Percentiles rank a stretch among this genome's conserved stretches.
Conservation (phyloP, 2,113 vertebrate genomes). For the Upupa epops region DNA sequence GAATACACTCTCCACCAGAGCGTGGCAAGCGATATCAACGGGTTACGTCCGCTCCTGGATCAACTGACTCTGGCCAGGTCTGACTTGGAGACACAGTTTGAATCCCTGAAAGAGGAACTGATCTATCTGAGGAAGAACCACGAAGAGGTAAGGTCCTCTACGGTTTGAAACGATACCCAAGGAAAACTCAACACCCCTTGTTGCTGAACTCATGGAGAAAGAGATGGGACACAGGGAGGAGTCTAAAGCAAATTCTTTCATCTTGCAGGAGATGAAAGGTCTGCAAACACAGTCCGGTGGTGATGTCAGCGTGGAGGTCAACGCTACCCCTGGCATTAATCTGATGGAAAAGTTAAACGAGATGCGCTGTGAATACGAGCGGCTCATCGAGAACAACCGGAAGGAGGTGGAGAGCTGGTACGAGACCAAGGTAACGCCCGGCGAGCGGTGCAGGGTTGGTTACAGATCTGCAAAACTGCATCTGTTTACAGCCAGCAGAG, state of each 20-base stretch:
- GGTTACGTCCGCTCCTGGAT: slow-evolving; percentile 74
- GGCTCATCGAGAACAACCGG: slow-evolving; percentile 71
- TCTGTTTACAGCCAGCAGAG: not conserved
- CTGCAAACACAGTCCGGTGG: slow-evolving; percentile 66
- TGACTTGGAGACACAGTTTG: slow-evolving; percentile 77
- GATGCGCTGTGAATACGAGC: slow-evolving; percentile 83
- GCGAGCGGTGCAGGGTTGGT: too few species aligned
- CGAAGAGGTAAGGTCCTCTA: slow-evolving; percentile 80
- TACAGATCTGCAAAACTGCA: too few species aligned
- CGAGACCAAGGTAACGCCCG: slow-evolving; percentile 77
- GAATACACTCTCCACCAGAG: slow-evolving; percentile 71
- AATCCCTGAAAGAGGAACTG: slow-evolving; percentile 90
- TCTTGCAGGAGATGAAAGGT: slow-evolving; percentile 62
- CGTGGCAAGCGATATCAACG: slow-evolving; percentile 74
- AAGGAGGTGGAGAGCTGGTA: slow-evolving; percentile 84
- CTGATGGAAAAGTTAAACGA: slow-evolving; percentile 73
- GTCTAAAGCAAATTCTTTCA: not conserved
- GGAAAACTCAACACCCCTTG: not conserved
- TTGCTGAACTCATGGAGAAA: not conserved
- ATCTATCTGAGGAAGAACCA: slow-evolving; percentile 91
- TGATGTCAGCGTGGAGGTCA: slow-evolving; percentile 85
- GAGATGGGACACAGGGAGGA: not conserved
- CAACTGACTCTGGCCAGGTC: slow-evolving; percentile 76
- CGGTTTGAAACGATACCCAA: not conserved
- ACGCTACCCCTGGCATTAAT: slow-evolving; percentile 77